phyloP scores from a whole-genome alignment of 1,140 invertebrate species.

The Acyrthosiphon pisum region DNA sequence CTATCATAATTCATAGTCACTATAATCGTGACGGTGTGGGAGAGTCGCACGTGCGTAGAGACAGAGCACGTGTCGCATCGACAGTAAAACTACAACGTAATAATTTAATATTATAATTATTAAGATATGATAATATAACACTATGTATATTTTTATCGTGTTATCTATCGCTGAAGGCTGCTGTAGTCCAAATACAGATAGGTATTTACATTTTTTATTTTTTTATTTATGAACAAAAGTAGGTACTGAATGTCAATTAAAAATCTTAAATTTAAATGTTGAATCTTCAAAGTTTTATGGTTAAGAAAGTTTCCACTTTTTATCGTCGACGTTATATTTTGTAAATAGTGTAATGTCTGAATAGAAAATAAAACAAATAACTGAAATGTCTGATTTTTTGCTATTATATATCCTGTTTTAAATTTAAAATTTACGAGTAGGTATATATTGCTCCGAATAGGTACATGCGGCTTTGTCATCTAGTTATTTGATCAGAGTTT shows the following conservation, averaged over 20 bases:
- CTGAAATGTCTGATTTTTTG: too few species aligned
- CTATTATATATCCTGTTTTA: too few species aligned
- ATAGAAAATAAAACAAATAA: too few species aligned
- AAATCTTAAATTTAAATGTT: background rate
- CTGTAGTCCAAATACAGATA: background rate
- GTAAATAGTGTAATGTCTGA: too few species aligned
- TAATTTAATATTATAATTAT: background rate
- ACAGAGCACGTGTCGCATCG: background rate
- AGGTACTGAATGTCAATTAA: background rate
- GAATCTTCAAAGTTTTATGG: background rate
- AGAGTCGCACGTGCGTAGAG: background rate
- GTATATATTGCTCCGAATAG: too few species aligned
- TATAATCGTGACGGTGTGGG: background rate
- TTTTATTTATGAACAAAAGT: background rate
- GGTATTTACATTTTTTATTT: too few species aligned
- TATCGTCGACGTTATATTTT: background rate
- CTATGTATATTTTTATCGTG: background rate
- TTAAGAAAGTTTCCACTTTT: background rate
- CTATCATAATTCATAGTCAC: background rate
- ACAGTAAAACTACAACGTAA: background rate
- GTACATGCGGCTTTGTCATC: background rate
- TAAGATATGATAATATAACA: background rate
- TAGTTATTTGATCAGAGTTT: too few species aligned
- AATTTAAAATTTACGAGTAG: too few species aligned
- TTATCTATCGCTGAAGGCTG: background rate